Base-by-base conservation (phyloP, 2,888 invertebrate genomes). In the Sinodicranocentrus sp. region DNA sequence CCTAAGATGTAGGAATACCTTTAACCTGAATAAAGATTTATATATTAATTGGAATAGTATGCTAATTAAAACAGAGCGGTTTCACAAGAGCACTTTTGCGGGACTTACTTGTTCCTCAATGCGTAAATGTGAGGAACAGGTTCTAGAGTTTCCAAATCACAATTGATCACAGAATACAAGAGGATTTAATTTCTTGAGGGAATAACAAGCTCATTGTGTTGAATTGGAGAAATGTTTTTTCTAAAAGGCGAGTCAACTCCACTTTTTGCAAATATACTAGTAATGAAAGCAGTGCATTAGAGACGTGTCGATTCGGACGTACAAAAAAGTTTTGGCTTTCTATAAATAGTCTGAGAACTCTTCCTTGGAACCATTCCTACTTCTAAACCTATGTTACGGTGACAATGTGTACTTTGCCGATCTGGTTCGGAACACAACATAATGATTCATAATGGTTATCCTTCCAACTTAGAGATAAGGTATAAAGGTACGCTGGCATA, bases 311-410 rank as follows among this genome's bases (percentile, higher is more conserved):
- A 65, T 76, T 82, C 44, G 76, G 61, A 73, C 44, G 54, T 52
- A 68, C 67, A 72, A 63, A 78, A 85, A 77, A 78, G 85, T 10
- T 33, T 87, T 83, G 85, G 85, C 85, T 83, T 87, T 87, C 88
- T 87, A 87, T 87, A 88, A 88, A 88, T 88, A 88, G 85, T 71
- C 52, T 59, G 54, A 84, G 39, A 82, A 70, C 70, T 70, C 76
- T 82, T 82, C 79, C 79, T 84, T 80, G 70, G 79, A 80, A 78
- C 63, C 75, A 75, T 68, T 79, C 63, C 70, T 73, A 21, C 57
- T 28, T 73, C 33, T 48, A 44, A 25, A 28, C 65, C 48, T 17
- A 3, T 48, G 3, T 48, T 17, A n/a, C 17, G 52, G 6, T 52
- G 39, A 39, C 39, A 39, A 39, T 39, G 39, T 39, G 13, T n/a